Conservation (phyloP, 2,888 invertebrate genomes). For the Cryptocephalus primarius region DNA sequence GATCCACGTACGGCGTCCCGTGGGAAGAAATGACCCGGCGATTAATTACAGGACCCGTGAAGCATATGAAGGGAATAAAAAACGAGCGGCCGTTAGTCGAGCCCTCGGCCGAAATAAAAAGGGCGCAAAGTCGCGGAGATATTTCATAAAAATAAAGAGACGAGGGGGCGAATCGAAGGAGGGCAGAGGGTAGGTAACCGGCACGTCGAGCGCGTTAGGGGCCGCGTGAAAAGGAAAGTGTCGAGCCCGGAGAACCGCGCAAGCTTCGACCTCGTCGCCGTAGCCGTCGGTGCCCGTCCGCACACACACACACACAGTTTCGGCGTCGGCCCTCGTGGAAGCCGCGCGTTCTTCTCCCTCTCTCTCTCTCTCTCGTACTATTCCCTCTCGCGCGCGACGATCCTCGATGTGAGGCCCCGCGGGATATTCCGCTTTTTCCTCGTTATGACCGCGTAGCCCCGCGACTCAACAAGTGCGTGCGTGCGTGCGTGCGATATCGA, state of each 20-base stretch:
- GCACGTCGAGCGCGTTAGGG: not conserved
- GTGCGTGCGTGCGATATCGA: no score
- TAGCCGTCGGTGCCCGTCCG: slow-evolving; percentile 8
- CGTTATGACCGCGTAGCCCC: slow-evolving; percentile 1
- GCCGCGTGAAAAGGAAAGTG: slow-evolving; percentile 12
- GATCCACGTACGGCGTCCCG: no score
- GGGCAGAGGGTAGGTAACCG: no score
- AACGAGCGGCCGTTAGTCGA: no score
- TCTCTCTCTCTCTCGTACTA: slow-evolving; percentile 13
- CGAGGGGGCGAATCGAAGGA: slow-evolving; percentile 4
- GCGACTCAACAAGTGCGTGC: no score
- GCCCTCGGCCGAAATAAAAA: not conserved
- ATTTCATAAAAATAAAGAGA: slow-evolving; percentile 6
- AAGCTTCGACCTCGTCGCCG: slow-evolving; percentile 17
- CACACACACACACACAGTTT: slow-evolving; percentile 8
- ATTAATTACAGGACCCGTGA: no score
- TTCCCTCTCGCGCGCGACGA: slow-evolving; percentile 1
- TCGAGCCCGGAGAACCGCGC: slow-evolving; percentile 15
- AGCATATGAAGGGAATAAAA: no score
- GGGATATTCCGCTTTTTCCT: not conserved
- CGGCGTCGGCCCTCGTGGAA: slow-evolving; percentile 9
- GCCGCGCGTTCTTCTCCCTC: slow-evolving; percentile 17
- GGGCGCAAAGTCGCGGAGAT: slow-evolving; percentile 6
- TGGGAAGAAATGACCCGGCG: no score
- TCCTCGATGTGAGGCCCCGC: not conserved